Evolutionary conservation across 2,888 invertebrate genomes (phyloP), one percentile per base, ranked within the genome.

Genomic region (Nephrotoma flavescens): DNA sequence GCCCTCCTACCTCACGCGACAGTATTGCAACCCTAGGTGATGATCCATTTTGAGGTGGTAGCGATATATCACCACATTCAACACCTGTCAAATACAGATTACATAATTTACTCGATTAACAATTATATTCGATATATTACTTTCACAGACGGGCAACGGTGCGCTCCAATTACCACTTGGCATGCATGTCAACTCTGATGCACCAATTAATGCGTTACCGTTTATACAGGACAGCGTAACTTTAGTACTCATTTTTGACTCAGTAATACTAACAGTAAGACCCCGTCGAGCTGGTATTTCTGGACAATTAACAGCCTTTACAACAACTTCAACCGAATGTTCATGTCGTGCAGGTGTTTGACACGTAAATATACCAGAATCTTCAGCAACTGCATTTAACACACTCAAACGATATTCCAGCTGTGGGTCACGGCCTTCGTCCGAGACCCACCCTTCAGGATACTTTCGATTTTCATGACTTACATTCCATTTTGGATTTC

Each of bases 101-200:
- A n/a, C 12, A 41, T 86, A 41, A 86, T 2, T 44, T 42, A 86
- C 2, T 6, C 11, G 7, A 19, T 45, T 11, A 83, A 19, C 41
- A 31, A 31, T 31, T 31, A 31, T 31, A 31, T 31, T 31, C 31
- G 31, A 12, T 71, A 4, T 31, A 71, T 71, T 91, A 95, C 96
- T 96, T 91, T 96, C 96, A 90, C 97, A 97, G 84, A 96, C 94
- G 6, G 97, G 97, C 88, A 96, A 92, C 2, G 96, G 95, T 0
- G 95, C 94, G 89, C 96, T 96, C 97, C 97, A 97, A 90, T 96
- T 96, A 42, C 96, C 96, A 31, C 96, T 96, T 0, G 97, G 96
- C n/a, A 96, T 92, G 90, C 97, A 97, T 85, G 92, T 91, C 42
- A 96, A 93, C 89, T 95, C 94, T 3, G 94, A 94, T 2, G 96